A percentile compares a stretch with the other conserved stretches of the same genome.
These are phyloP conservation scores for Metalampra italica DNA, from an alignment of 2,888 invertebrate genomes.

Conservation along the genomic window DNA sequence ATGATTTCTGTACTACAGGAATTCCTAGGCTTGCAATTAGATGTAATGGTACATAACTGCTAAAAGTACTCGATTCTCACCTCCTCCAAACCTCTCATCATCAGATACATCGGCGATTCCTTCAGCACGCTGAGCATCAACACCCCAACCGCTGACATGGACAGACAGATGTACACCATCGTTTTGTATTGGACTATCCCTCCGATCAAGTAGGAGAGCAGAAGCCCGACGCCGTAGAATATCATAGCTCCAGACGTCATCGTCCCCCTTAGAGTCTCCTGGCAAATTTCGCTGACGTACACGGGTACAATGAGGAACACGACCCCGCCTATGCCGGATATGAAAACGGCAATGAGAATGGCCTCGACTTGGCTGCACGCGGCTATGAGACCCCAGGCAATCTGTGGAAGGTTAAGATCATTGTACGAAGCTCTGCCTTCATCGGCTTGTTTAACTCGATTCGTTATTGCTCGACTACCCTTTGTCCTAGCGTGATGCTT, in stretches of 20 bases:
- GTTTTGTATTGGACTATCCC: constrained; percentile 40
- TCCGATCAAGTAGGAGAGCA: constrained; percentile 52
- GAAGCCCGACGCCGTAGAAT: constrained; percentile 35
- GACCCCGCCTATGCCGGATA: constrained; percentile 44
- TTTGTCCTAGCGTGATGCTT: no score
- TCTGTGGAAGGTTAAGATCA: constrained; percentile 26
- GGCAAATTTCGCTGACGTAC: constrained; percentile 51
- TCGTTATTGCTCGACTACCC: no score
- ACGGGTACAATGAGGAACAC: constrained; percentile 41
- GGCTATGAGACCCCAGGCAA: constrained; percentile 45
- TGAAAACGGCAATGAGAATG: constrained; percentile 39
- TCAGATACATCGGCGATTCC: constrained; percentile 51
- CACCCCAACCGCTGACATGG: constrained; percentile 29
- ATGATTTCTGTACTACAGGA: no score
- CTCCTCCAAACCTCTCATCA: constrained; percentile 45
- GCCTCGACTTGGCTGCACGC: constrained; percentile 38
- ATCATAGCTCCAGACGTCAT: constrained; percentile 43
- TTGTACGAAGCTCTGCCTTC: not conserved
- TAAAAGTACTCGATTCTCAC: constrained; percentile 23
- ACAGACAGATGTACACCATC: constrained; percentile 42
- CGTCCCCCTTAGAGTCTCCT: constrained; percentile 52
- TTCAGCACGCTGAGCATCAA: constrained; percentile 30
- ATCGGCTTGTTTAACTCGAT: no score
- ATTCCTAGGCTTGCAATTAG: no score
- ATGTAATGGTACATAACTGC: no score